Evolutionary conservation across 2,888 invertebrate genomes (phyloP).

Genomic region (Ecliptopera silaceata): DNA sequence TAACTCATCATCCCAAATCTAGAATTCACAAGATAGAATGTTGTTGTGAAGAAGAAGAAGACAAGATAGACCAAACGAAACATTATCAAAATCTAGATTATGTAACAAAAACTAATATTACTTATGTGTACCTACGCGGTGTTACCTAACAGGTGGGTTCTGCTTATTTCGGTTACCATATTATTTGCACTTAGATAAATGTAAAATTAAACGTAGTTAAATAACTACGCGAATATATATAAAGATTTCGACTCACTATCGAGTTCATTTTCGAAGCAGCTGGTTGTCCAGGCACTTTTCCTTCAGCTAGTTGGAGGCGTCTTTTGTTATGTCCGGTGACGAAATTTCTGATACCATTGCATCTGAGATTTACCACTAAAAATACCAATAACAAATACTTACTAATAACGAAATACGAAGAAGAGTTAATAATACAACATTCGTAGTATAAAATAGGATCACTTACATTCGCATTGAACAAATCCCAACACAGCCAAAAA

Average conservation of each 20-base stretch:
- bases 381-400: not conserved
- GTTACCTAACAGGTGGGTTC: too few relatives aligned
- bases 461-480: slow-evolving; percentile 34
- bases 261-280: slow-evolving; percentile 49
- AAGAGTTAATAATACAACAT: too few relatives aligned
- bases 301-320: slow-evolving; percentile 44
- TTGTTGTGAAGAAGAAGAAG: too few relatives aligned
- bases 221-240: too few relatives aligned
- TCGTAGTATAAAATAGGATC: not conserved
- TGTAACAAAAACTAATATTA: too few relatives aligned
- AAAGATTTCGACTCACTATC: slow-evolving; percentile 42
- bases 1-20: slow-evolving; percentile 69
- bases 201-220: too few relatives aligned
- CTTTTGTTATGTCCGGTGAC: slow-evolving; percentile 52
- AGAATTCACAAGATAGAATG: slow-evolving; percentile 16
- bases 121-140: too few relatives aligned
- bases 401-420: too few relatives aligned
- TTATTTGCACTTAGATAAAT: too few relatives aligned
- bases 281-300: slow-evolving; percentile 47
- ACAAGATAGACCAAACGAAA: too few relatives aligned
- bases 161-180: too few relatives aligned
- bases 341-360: slow-evolving; percentile 42
- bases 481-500: slow-evolving; percentile 45
- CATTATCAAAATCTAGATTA: too few relatives aligned
- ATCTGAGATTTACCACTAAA: slow-evolving; percentile 44